phyloP scores from a whole-genome alignment of 2,888 invertebrate species.

The Litoditis marina region DNA sequence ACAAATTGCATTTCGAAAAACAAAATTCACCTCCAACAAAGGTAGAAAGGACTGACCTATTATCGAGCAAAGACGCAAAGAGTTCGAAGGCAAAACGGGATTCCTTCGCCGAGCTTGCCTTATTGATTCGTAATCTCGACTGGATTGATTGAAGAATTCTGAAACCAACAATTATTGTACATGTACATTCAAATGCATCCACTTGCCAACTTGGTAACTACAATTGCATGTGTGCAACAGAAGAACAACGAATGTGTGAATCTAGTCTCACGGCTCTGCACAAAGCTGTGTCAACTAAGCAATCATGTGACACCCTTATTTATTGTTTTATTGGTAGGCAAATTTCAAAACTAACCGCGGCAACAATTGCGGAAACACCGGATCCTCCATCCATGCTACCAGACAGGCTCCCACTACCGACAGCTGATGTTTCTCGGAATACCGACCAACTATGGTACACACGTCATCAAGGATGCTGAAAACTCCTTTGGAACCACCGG shows the following conservation, averaged over 20 bases:
- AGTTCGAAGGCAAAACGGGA: slow-evolving; percentile 16
- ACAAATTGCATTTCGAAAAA: background rate
- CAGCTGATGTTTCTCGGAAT: slow-evolving; percentile 2
- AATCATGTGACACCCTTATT: too few species aligned
- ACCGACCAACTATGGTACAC: background rate
- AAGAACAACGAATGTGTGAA: too few species aligned
- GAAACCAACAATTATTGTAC: background rate
- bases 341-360: background rate
- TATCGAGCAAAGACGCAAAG: slow-evolving; percentile 18
- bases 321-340: too few species aligned
- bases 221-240: too few species aligned
- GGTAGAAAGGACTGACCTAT: background rate
- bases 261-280: too few species aligned
- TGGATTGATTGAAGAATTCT: slow-evolving; percentile 7
- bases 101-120: background rate
- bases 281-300: too few species aligned
- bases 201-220: too few species aligned
- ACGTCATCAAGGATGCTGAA: slow-evolving; percentile 13
- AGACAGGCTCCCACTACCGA: slow-evolving; percentile 10
- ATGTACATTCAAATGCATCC: too few species aligned
- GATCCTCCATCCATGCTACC: slow-evolving; percentile 14
- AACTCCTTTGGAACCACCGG: background rate
- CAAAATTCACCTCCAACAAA: too few species aligned
- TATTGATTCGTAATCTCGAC: background rate
- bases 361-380: slow-evolving; percentile 6